Conservation (phyloP, 2,797 vertebrate genomes). For the Chelon auratus region DNA sequence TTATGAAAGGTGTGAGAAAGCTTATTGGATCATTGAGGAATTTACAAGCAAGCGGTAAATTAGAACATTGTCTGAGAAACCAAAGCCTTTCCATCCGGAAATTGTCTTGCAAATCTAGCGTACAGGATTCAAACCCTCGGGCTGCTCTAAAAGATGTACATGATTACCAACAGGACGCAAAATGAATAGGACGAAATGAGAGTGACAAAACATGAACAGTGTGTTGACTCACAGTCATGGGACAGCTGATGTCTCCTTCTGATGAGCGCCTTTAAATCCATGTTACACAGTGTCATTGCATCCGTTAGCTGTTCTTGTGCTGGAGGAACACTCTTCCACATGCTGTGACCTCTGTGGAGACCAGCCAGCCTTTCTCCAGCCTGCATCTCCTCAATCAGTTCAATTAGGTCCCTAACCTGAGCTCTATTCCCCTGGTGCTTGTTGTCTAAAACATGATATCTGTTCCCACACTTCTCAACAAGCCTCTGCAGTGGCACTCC, state of each 20-base stretch:
- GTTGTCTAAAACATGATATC: constrained; percentile 81
- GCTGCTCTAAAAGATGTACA: too few species aligned
- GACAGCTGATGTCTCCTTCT: constrained; percentile 16
- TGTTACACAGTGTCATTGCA: not conserved
- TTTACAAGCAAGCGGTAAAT: too few species aligned
- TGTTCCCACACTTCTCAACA: constrained; percentile 74
- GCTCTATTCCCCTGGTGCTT: constrained; percentile 38
- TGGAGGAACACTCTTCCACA: constrained; percentile 22
- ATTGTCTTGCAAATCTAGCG: too few species aligned
- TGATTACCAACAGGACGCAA: too few species aligned
- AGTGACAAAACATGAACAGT: not conserved
- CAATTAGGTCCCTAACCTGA: constrained; percentile 73
- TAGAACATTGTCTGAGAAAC: too few species aligned
- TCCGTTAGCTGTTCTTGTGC: not conserved
- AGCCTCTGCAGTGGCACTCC: constrained; percentile 69
- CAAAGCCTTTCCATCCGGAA: too few species aligned
- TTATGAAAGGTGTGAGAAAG: too few species aligned
- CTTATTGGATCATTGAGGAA: too few species aligned
- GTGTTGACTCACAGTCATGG: constrained; percentile 56
- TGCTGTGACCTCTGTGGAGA: constrained; percentile 23
- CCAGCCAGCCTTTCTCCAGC: constrained; percentile 33
- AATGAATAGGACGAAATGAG: not conserved
- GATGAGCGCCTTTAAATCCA: not conserved
- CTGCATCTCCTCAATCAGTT: constrained; percentile 72
- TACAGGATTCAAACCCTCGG: too few species aligned